Percentiles rank a stretch among this genome's conserved stretches.
Evolutionary conservation across 2,113 vertebrate species (phyloP).

Genomic region (Pollachius pollachius): DNA sequence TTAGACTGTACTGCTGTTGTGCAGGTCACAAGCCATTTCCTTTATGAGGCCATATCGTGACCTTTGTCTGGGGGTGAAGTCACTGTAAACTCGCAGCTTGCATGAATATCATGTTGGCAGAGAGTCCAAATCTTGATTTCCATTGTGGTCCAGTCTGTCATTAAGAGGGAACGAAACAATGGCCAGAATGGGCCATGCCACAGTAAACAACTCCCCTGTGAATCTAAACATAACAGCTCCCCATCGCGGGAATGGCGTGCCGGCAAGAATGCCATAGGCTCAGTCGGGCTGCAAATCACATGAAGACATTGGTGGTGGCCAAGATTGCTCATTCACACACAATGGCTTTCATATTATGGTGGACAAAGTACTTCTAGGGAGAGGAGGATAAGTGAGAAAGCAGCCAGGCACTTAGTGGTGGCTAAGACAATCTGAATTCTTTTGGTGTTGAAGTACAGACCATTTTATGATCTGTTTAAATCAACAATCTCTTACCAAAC

Average conservation of each 20-base stretch:
- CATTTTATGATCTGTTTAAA: constrained; percentile 1
- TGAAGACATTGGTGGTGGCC: constrained; percentile 52
- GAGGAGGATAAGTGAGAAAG: constrained; percentile 48
- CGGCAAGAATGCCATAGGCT: constrained; percentile 13
- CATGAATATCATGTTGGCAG: constrained; percentile 52
- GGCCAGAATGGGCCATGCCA: constrained; percentile 65
- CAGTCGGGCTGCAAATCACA: constrained; percentile 57
- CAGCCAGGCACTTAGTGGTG: constrained; percentile 17
- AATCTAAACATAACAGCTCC: constrained; percentile 63
- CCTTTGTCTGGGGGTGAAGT: constrained; percentile 27
- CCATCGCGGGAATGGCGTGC: constrained; percentile 41
- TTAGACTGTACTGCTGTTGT: background rate
- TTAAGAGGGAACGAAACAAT: constrained; percentile 67
- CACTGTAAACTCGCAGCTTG: constrained; percentile 47
- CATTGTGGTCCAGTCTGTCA: constrained; percentile 71
- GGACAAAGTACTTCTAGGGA: constrained; percentile 19
- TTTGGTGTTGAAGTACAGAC: too few species aligned
- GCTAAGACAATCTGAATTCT: too few species aligned
- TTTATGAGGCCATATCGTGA: constrained; percentile 18
- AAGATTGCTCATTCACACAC: constrained; percentile 60
- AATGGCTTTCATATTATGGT: constrained; percentile 38
- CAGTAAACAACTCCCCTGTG: constrained; percentile 69
- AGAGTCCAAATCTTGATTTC: constrained; percentile 56
- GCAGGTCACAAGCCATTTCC: background rate
- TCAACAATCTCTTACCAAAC: constrained; percentile 22